Conservation (phyloP, 2,797 vertebrate genomes). For the Champsocephalus gunnari region DNA sequence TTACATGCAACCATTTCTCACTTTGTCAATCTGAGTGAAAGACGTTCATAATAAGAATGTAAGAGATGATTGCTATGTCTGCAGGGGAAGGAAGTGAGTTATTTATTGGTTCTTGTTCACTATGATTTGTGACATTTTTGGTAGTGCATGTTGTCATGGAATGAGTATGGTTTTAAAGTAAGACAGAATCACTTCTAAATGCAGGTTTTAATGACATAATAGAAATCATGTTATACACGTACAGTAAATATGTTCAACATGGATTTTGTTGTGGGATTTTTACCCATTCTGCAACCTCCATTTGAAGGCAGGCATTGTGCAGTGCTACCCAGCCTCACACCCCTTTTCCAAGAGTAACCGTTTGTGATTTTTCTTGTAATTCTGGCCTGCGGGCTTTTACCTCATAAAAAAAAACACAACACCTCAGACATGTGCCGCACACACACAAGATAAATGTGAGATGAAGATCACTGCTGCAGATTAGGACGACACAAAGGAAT, state of each 20-base stretch:
- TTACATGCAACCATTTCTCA: neutral
- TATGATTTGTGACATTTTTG: neutral
- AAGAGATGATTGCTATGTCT: neutral
- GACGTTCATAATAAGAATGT: neutral
- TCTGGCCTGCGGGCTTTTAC: slow-evolving; percentile 56
- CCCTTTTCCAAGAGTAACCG: slow-evolving; percentile 49
- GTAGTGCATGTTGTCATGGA: neutral
- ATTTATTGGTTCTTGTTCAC: slow-evolving; percentile 10
- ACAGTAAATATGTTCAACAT: neutral
- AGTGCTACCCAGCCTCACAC: slow-evolving; percentile 26
- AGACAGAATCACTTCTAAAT: neutral
- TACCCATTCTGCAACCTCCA: neutral
- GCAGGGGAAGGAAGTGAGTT: neutral
- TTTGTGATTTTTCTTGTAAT: slow-evolving; percentile 73
- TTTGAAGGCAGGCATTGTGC: slow-evolving; percentile 25
- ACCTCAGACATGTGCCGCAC: slow-evolving; percentile 42
- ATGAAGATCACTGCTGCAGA: slow-evolving; percentile 60
- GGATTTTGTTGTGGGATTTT: slow-evolving; percentile 16
- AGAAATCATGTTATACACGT: neutral
- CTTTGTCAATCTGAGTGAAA: neutral
- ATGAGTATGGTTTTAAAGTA: neutral
- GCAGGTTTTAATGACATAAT: neutral
- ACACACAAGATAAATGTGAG: slow-evolving; percentile 64
- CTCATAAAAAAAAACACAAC: slow-evolving; percentile 17
- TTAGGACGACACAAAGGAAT: slow-evolving; percentile 72